A percentile compares a stretch with the other conserved stretches of the same genome.
Evolutionary conservation across 2,113 vertebrate species (phyloP).

Genomic region (Nothocercus nigrocapillus): DNA sequence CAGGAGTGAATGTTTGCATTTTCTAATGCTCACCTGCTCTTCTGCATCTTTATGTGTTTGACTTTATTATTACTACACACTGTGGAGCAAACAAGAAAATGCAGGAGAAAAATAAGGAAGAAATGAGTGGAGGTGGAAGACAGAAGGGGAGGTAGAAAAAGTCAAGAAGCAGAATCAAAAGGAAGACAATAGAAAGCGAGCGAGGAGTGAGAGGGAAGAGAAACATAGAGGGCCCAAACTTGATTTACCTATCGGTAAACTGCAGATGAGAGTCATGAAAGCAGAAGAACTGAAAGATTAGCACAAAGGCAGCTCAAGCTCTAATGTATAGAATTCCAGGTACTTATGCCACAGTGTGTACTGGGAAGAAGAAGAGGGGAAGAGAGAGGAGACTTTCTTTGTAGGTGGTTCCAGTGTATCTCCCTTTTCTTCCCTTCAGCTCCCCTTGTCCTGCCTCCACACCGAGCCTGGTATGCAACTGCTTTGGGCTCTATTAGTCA

Average conservation of each 20-base stretch:
- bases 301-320: not conserved
- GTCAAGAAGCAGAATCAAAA: not conserved
- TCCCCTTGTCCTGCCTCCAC: not conserved
- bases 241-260: not conserved
- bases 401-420: too few relatives aligned
- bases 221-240: not conserved
- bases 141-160: not conserved
- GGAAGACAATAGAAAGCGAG: not conserved
- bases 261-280: not conserved
- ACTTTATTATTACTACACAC: not conserved
- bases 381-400: not conserved
- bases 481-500: not conserved
- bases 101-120: not conserved
- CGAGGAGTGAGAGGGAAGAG: fast-evolving
- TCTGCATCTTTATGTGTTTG: not conserved
- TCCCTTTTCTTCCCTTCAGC: not conserved
- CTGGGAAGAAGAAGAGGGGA: not conserved
- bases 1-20: not conserved
- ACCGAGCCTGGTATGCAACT: not conserved
- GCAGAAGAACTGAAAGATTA: not conserved
- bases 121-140: not conserved
- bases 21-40: not conserved
- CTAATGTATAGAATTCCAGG: fast-evolving
- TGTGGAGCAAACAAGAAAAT: not conserved
- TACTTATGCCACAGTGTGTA: fast-evolving